phyloP scores from a whole-genome alignment of 2,797 vertebrate species.

The Heliangelus exortis region DNA sequence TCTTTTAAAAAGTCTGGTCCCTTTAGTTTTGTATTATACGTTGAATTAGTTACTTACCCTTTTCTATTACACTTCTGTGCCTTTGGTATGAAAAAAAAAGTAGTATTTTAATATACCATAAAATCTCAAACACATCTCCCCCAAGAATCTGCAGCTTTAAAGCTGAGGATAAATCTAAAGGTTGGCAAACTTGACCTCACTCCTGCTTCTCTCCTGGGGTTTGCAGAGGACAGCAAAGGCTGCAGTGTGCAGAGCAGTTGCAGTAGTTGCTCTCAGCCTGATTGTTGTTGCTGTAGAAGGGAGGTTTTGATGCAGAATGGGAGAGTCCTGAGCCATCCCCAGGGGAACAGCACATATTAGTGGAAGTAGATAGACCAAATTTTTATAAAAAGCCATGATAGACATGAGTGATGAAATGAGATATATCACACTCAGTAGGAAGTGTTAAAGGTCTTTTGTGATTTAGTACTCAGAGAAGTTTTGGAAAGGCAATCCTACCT shows the following conservation, averaged over 20 bases:
- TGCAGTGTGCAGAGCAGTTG: neutral
- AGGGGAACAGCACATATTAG: neutral
- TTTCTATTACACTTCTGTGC: neutral
- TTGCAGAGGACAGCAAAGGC: neutral
- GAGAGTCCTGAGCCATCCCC: neutral
- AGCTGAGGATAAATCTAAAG: neutral
- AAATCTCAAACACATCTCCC: neutral
- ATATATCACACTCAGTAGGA: constrained; percentile 45
- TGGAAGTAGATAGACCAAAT: neutral
- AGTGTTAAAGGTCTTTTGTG: constrained; percentile 24
- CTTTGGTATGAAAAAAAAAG: neutral
- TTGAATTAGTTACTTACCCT: constrained; percentile 32
- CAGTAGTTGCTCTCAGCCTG: neutral
- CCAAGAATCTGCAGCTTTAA: neutral
- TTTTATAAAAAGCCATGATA: constrained; percentile 36
- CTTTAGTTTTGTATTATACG: constrained; percentile 19
- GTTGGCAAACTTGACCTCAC: neutral
- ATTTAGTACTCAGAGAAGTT: constrained; percentile 31
- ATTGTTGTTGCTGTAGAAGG: neutral
- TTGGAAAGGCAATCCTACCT: constrained; percentile 23
- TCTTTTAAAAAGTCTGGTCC: neutral
- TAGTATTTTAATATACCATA: neutral
- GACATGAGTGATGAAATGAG: constrained; percentile 12
- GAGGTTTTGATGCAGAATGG: neutral
- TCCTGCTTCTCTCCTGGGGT: neutral